Percentiles rank a stretch among this genome's conserved stretches.
These are phyloP conservation scores for Oceanites oceanicus DNA, from an alignment of 2,113 vertebrate species.

Conservation along the genomic window DNA sequence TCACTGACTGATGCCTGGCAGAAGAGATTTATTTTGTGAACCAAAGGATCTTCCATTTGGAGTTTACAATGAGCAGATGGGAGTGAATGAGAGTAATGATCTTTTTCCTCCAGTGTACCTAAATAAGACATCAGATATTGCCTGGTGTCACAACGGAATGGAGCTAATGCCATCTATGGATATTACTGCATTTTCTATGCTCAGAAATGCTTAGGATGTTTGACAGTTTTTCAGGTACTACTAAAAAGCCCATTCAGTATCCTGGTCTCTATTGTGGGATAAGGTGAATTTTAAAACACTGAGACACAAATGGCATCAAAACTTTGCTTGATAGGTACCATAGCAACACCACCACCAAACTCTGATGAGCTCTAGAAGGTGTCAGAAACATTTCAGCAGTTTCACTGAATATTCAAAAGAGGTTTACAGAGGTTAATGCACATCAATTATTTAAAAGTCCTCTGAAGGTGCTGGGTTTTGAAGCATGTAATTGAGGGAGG, in stretches of 20 bases:
- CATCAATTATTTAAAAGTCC: background rate
- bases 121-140: background rate
- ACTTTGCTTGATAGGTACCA: background rate
- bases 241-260: background rate
- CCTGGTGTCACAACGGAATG: background rate
- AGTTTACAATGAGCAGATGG: constrained; percentile 21
- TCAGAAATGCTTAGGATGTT: background rate
- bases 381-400: background rate
- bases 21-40: constrained; percentile 31
- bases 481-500: background rate
- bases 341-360: background rate
- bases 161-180: background rate
- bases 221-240: background rate
- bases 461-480: background rate
- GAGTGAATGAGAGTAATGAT: background rate
- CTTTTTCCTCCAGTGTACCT: background rate
- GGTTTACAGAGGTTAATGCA: background rate
- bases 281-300: background rate
- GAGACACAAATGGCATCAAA: background rate
- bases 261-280: background rate
- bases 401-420: background rate
- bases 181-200: background rate
- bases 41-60: constrained; percentile 7
- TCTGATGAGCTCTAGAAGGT: background rate
- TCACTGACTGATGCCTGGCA: background rate